Percentiles rank a stretch among this genome's conserved stretches.
Evolutionary conservation across 2,797 vertebrate genomes (phyloP).

Genomic region (Dallia pectoralis): DNA sequence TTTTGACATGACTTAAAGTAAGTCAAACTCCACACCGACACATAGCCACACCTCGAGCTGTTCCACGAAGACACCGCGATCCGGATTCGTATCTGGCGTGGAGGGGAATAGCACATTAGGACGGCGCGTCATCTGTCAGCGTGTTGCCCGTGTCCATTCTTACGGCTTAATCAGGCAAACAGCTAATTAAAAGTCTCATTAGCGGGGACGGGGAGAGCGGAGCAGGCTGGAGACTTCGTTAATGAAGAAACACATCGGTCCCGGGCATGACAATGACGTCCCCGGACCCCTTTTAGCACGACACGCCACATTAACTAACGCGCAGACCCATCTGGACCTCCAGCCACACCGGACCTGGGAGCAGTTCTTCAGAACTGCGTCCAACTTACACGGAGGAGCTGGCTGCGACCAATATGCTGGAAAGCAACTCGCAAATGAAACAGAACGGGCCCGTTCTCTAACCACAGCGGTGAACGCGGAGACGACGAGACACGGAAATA

Average conservation of each 20-base stretch:
- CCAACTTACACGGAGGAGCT: no score
- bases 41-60: not conserved
- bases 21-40: no score
- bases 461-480: no score
- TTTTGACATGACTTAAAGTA: no score
- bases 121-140: not conserved
- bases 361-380: not conserved
- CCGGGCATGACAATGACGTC: conserved; percentile 57
- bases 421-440: no score
- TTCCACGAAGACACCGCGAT: not conserved
- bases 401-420: no score
- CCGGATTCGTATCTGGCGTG: not conserved
- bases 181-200: conserved; percentile 72
- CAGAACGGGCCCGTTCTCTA: not conserved
- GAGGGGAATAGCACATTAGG: not conserved
- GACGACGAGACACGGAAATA: no score
- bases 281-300: conserved; percentile 58
- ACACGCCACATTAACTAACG: conserved; percentile 58
- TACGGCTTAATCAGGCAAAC: conserved; percentile 61
- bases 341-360: conserved; percentile 27
- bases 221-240: conserved; percentile 64
- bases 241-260: conserved; percentile 58
- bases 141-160: conserved; percentile 21
- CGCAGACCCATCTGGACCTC: conserved; percentile 21
- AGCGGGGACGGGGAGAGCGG: conserved; percentile 57